Base-by-base conservation (phyloP, 2,797 vertebrate genomes). In the Phaenicophaeus curvirostris region DNA sequence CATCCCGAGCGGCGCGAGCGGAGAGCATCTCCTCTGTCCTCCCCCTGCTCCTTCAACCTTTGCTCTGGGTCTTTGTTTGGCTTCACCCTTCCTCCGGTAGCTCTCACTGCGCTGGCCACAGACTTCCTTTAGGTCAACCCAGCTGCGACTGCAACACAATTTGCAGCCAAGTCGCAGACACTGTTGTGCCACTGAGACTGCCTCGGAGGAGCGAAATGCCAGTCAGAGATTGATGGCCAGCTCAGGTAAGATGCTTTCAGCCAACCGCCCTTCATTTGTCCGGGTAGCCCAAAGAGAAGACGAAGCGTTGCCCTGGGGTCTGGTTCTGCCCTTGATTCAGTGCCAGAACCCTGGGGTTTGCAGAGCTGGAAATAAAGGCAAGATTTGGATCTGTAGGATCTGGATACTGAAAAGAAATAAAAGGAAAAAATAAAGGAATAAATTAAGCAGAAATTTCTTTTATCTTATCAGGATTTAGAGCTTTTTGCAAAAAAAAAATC, bases 41-140 rank as follows among this genome's bases (percentile, higher is more conserved):
- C 28, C 66, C 11, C 3, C 16, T 7, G n/a, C 58, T n/a, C 90
- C 25, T 35, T 25, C 67, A 37, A 4, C 63, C 83, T 87, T n/a
- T 37, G 86, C 69, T 66, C 87, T 59, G 24, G 23, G 50, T 15
- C 90, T 89, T 50, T 24, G 46, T 41, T 35, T 24, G 8, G 7
- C 48, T 83, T 89, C 90, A 50, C 87, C 89, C 73, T 91, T 89
- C 89, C 94, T 89, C 89, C 73, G 65, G 85, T 24, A 89, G 85
- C 94, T 94, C 81, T 89, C 83, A 4, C 67, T 25, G 77, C 20
- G 2, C 57, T 37, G 88, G 68, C 68, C 63, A 8, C 54, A 68
- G 82, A 42, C 16, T 92, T 92, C 82, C 91, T 92, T 61, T 15
- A 8, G 72, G 71, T 83, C 85, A 77, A 74, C 59, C 37, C 66